These are phyloP conservation scores for Brachionus sp. DNA, from an alignment of 1,140 invertebrate species.

Conservation along the genomic window DNA sequence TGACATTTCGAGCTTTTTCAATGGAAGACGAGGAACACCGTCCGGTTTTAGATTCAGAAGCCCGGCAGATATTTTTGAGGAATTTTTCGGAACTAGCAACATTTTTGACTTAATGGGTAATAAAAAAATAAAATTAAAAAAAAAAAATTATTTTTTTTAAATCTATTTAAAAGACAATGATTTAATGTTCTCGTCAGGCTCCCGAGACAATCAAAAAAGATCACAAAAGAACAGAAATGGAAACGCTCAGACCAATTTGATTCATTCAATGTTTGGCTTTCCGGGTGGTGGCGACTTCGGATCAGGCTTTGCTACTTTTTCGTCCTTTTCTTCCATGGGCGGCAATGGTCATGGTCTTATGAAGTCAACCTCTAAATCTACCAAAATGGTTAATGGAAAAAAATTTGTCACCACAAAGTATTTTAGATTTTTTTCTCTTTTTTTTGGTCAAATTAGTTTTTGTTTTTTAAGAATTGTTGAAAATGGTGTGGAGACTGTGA, in stretches of 20 bases:
- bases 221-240: not conserved
- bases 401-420: slow-evolving; percentile 38
- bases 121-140: too few relatives aligned
- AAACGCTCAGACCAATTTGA: not conserved
- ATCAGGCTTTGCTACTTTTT: not conserved
- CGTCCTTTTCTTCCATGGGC: not conserved
- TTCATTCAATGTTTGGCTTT: slow-evolving; percentile 20
- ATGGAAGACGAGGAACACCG: not conserved
- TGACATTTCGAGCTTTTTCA: not conserved
- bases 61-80: slow-evolving; percentile 7
- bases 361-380: slow-evolving; percentile 35
- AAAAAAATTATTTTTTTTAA: not conserved
- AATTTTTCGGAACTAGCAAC: slow-evolving; percentile 14
- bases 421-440: not conserved
- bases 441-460: not conserved
- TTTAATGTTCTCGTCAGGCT: not conserved
- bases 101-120: slow-evolving; percentile 27
- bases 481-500: slow-evolving; percentile 12
- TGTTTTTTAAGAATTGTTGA: slow-evolving; percentile 1
- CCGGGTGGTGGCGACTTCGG: not conserved
- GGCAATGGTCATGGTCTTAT: slow-evolving; percentile 17
- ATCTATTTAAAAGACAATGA: not conserved
- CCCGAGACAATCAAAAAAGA: not conserved
- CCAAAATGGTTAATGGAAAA: slow-evolving; percentile 34
- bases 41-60: slow-evolving; percentile 4